Conservation (phyloP, 2,113 vertebrate species). For the Varanus salvator region DNA sequence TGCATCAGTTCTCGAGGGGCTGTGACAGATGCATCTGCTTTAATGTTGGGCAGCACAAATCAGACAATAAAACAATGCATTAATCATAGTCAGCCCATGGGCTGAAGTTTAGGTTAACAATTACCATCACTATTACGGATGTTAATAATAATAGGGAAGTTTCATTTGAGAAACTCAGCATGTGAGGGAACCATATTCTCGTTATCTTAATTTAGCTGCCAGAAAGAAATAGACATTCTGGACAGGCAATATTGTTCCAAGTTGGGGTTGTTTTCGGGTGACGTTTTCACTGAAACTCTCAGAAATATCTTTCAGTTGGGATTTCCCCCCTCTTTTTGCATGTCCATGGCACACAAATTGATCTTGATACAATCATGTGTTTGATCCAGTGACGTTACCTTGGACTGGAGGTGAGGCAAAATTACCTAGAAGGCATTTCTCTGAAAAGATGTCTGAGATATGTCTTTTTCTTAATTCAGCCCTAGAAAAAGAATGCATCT, state of each 20-base stretch:
- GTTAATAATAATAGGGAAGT: background rate
- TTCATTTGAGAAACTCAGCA: slow-evolving; percentile 19
- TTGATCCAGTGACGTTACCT: no score
- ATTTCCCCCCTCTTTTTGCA: no score
- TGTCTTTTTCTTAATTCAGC: no score
- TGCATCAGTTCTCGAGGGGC: background rate
- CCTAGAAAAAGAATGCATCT: background rate
- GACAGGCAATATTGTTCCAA: background rate
- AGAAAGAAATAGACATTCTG: background rate
- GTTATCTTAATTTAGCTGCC: background rate
- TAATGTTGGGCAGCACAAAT: slow-evolving; percentile 10
- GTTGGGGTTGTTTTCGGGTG: background rate
- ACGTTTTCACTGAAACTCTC: background rate
- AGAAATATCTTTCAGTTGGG: background rate
- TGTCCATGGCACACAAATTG: no score
- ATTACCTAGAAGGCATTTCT: no score
- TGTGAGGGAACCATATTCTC: slow-evolving; percentile 8
- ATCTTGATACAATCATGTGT: no score
- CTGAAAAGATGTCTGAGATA: no score
- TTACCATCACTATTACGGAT: slow-evolving; percentile 15
- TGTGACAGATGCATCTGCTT: background rate
- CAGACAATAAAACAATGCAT: slow-evolving; percentile 13
- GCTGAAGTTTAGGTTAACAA: slow-evolving; percentile 24
- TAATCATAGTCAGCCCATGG: slow-evolving; percentile 1
- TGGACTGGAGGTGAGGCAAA: no score